phyloP scores from a whole-genome alignment of 2,797 vertebrate genomes.

The Oreonectes daqikongensis region DNA sequence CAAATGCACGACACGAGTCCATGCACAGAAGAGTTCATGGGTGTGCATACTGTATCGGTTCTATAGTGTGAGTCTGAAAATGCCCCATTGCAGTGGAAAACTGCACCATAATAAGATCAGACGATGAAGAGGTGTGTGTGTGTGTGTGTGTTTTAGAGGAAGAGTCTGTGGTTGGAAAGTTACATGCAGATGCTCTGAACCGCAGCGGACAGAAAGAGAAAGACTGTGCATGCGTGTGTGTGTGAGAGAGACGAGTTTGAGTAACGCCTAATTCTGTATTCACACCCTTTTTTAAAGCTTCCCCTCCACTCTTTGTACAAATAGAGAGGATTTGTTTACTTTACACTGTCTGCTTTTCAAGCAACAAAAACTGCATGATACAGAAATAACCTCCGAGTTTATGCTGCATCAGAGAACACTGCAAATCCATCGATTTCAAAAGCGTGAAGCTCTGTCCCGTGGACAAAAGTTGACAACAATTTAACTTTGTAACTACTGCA shows the following conservation, averaged over 20 bases:
- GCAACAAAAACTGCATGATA: neutral
- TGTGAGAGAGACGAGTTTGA: neutral
- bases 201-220: slow-evolving; percentile 37
- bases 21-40: too few species aligned
- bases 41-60: too few species aligned
- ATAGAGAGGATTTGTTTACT: neutral
- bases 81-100: slow-evolving; percentile 18
- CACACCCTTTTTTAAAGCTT: slow-evolving; percentile 1
- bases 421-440: neutral
- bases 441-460: neutral
- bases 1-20: neutral
- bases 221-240: slow-evolving; percentile 5
- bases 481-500: neutral
- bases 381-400: neutral
- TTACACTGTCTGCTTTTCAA: neutral
- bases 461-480: neutral
- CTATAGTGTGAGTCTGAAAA: neutral
- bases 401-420: neutral
- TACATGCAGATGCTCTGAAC: slow-evolving; percentile 51
- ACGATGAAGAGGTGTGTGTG: neutral
- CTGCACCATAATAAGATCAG: slow-evolving; percentile 1
- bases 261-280: slow-evolving; percentile 22
- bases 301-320: neutral
- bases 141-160: slow-evolving; percentile 3
- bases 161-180: slow-evolving; percentile 60